A percentile compares a stretch with the other conserved stretches of the same genome.
Evolutionary conservation across 2,888 invertebrate genomes (phyloP).

Genomic region (Tenthredo notha): DNA sequence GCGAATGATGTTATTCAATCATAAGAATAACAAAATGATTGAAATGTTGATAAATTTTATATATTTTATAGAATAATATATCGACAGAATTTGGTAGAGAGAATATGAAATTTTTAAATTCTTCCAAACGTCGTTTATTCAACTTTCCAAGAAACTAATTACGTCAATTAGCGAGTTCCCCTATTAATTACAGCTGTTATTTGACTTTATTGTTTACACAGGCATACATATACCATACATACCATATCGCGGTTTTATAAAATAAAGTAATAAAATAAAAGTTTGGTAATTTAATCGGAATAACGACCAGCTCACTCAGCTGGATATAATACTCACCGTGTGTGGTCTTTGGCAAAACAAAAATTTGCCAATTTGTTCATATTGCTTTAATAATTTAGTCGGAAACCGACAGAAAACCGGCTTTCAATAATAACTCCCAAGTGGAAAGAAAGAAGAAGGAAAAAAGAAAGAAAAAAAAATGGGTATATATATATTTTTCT

Average conservation of each 20-base stretch:
- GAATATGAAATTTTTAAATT: neutral
- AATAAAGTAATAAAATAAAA: neutral
- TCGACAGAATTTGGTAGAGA: too few species aligned
- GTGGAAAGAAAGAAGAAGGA: too few species aligned
- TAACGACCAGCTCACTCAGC: neutral
- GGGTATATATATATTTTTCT: neutral
- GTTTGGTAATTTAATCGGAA: neutral
- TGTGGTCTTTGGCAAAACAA: neutral
- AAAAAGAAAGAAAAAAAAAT: too few species aligned
- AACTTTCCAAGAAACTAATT: neutral
- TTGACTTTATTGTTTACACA: neutral
- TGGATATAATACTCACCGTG: neutral
- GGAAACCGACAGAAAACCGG: neutral
- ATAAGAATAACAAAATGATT: too few species aligned
- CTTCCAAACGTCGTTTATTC: neutral
- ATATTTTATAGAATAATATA: too few species aligned
- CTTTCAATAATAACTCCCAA: neutral
- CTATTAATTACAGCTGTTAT: neutral
- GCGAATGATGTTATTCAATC: too few species aligned
- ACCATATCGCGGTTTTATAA: neutral
- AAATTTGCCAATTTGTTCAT: neutral
- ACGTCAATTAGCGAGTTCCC: neutral
- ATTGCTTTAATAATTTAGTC: neutral
- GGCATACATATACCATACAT: neutral
- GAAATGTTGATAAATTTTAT: too few species aligned